Evolutionary conservation across 1,140 invertebrate genomes (phyloP).

Genomic region (Ceratitis capitata): DNA sequence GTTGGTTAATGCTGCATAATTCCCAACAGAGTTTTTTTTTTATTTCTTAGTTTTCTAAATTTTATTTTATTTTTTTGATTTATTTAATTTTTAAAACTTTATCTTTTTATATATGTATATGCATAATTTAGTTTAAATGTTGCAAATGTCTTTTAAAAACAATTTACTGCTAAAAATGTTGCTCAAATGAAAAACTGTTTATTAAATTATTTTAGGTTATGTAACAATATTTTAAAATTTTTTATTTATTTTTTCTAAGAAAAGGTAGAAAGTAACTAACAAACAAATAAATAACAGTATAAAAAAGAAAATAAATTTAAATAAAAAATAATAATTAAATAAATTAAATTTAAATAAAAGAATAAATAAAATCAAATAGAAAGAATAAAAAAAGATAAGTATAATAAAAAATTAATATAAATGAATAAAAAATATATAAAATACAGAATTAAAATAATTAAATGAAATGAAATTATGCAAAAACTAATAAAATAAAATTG

Average conservation of each 20-base stretch:
- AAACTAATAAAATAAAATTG: not conserved
- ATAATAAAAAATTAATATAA: not conserved
- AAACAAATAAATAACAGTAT: not conserved
- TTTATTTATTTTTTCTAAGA: too few relatives aligned
- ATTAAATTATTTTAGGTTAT: too few relatives aligned
- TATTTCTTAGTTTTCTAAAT: not conserved
- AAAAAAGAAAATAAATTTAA: not conserved
- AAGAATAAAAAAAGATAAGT: not conserved
- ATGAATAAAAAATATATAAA: not conserved
- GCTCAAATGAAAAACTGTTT: too few relatives aligned
- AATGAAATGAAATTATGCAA: not conserved
- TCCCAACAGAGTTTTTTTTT: not conserved
- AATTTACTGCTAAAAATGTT: too few relatives aligned
- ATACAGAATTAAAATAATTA: not conserved
- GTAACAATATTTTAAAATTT: too few relatives aligned
- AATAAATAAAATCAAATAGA: not conserved
- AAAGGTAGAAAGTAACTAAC: not conserved
- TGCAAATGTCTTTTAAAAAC: too few relatives aligned
- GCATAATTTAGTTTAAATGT: not conserved
- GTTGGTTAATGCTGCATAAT: not conserved
- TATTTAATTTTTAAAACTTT: too few relatives aligned
- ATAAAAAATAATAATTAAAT: not conserved
- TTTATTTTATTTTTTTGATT: not conserved
- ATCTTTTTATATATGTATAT: not conserved
- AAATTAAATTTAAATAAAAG: not conserved